Evolutionary conservation across 2,113 vertebrate species (phyloP), one percentile per base, ranked within the genome.

Genomic region (Hippoglossus stenolepis): DNA sequence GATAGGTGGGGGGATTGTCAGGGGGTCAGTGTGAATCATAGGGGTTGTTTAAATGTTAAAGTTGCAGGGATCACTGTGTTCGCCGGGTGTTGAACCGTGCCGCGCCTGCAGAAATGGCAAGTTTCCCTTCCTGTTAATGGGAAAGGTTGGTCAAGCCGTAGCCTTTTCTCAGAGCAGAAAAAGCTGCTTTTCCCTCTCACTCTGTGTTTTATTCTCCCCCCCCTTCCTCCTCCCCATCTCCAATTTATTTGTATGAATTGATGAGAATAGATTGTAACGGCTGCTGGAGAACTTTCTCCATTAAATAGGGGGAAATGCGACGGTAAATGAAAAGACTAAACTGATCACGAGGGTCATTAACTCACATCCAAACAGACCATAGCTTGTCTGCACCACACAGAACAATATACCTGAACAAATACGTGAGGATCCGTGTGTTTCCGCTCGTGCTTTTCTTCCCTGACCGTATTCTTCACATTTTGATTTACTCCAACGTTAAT

Each of bases 321-420:
- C 79, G 58, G 74, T n/a, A 85, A 86, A 82, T 84, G 83, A 89
- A 83, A 80, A 72, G 73, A 68, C 70, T 75, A 80, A 83, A 89
- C 82, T 76, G 63, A 87, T 88, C 80, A 85, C 58, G 56, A 62
- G 84, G 81, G 79, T 85, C 80, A 86, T 90, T 90, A 90, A 87
- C 79, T 85, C 73, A 70, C 73, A 75, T 72, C 57, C 11, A 60
- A 78, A 80, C 68, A 31, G 31, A 7, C 31, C 31, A 31, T 0
- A 31, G 31, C 6, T 31, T 31, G 31, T 31, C 31, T 31, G 31
- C 31, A 31, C 31, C 31, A 6, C 31, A 1, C 6, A 31, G 31
- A 7, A 31, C 31, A 31, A 31, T 31, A 31, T 7, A 31, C 31
- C 31, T 2, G 31, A 31, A 31, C 31, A 7, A 0, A 31, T 1